A percentile compares a stretch with the other conserved stretches of the same genome.
Evolutionary conservation across 2,797 vertebrate species (phyloP).

Genomic region (Acrossocheilus wenchowensis): DNA sequence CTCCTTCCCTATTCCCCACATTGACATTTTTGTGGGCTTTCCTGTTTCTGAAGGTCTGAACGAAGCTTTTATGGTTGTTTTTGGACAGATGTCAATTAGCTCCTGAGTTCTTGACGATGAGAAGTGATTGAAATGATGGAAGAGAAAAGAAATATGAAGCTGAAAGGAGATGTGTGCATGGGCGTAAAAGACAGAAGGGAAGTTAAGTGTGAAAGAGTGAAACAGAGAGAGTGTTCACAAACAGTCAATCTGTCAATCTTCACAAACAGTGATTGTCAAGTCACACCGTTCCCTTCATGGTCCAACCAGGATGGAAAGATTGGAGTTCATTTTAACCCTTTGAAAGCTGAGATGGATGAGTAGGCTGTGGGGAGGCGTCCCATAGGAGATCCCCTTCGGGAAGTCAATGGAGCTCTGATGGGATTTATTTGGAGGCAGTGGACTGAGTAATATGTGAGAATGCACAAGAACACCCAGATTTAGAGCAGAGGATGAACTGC

Average conservation of each 20-base stretch:
- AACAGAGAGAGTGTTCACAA: slow-evolving; percentile 5
- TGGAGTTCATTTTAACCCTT: slow-evolving; percentile 52
- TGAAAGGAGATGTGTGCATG: neutral
- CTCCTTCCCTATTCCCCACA: neutral
- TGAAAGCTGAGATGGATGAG: slow-evolving; percentile 52
- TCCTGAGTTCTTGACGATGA: neutral
- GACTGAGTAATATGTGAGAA: slow-evolving; percentile 36
- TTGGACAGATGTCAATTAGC: slow-evolving; percentile 31
- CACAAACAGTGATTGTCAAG: neutral
- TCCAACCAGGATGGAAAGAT: slow-evolving; percentile 3
- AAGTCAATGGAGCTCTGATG: slow-evolving; percentile 36
- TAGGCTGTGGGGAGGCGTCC: slow-evolving; percentile 13
- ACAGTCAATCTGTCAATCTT: slow-evolving; percentile 22
- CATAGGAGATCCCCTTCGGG: neutral
- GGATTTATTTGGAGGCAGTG: slow-evolving; percentile 47
- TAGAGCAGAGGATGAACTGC: neutral
- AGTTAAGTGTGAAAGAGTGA: neutral
- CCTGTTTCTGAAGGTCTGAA: neutral
- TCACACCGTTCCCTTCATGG: slow-evolving; percentile 30
- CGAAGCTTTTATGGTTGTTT: neutral
- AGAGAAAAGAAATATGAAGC: slow-evolving; percentile 7
- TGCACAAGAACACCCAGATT: slow-evolving; percentile 47
- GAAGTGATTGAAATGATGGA: slow-evolving; percentile 6
- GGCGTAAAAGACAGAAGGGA: neutral
- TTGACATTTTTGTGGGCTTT: slow-evolving; percentile 25